A percentile compares a stretch with the other conserved stretches of the same genome.
phyloP scores from a whole-genome alignment of 2,113 vertebrate genomes.

The Glaucidium brasilianum region DNA sequence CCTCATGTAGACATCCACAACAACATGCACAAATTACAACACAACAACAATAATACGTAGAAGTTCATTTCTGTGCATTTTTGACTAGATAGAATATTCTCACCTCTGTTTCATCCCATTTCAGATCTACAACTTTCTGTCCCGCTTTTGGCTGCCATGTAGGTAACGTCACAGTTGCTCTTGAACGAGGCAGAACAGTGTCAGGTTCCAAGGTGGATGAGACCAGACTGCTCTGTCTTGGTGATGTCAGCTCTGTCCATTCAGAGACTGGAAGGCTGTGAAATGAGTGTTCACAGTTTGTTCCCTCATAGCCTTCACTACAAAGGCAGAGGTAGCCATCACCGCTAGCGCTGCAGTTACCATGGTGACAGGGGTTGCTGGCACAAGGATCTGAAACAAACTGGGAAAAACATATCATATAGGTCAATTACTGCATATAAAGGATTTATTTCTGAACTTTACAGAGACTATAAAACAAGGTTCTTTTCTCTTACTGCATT shows the following conservation, averaged over 20 bases:
- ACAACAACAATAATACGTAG: rapidly evolving
- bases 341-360: constrained; percentile 86
- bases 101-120: constrained; percentile 92
- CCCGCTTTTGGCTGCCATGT: constrained; percentile 89
- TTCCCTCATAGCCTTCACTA: constrained; percentile 83
- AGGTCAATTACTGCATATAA: constrained; percentile 52
- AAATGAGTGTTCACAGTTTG: constrained; percentile 77
- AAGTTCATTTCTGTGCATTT: background rate
- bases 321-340: constrained; percentile 86
- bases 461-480: background rate
- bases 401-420: constrained; percentile 73
- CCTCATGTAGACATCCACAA: background rate
- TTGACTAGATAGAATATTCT: constrained; percentile 21
- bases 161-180: constrained; percentile 74
- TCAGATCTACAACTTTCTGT: constrained; percentile 87
- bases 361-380: constrained; percentile 96
- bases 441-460: background rate
- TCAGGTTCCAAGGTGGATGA: constrained; percentile 77
- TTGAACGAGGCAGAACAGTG: constrained; percentile 61
- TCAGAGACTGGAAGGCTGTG: constrained; percentile 41
- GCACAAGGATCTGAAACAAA: constrained; percentile 89
- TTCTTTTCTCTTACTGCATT: background rate
- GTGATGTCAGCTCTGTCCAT: constrained; percentile 61
- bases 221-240: constrained; percentile 70
- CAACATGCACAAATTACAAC: background rate